Conservation (phyloP, 2,113 vertebrate genomes). For the Anarhynchus alexandrinus region DNA sequence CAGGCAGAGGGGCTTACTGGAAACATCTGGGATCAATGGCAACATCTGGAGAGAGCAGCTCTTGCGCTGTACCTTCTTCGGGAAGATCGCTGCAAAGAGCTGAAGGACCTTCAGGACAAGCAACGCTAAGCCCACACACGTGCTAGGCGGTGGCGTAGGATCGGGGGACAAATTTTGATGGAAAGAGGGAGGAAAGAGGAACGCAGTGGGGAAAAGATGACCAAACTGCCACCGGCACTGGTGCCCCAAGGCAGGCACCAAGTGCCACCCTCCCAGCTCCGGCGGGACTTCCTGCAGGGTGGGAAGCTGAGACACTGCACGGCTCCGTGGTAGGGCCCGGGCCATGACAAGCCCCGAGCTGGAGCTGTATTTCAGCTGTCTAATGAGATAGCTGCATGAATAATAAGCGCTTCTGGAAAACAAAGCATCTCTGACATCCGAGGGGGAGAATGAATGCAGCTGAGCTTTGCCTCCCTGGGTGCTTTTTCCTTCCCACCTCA, state of each 20-base stretch:
- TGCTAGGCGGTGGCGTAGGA: neutral
- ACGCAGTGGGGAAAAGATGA: accelerated
- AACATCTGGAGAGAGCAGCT: neutral
- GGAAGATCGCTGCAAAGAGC: neutral
- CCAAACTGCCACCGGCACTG: accelerated
- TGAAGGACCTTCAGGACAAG: neutral
- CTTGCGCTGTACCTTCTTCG: accelerated
- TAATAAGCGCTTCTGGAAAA: slow-evolving; percentile 36
- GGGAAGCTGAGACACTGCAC: neutral
- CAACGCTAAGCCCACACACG: neutral
- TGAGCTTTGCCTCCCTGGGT: neutral
- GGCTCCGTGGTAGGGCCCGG: accelerated
- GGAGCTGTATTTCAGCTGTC: slow-evolving; percentile 4
- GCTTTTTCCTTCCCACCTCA: neutral
- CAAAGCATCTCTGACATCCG: neutral
- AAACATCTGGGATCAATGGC: neutral
- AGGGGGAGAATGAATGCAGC: neutral
- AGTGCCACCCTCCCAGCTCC: neutral
- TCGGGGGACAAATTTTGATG: neutral
- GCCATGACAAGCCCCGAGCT: neutral
- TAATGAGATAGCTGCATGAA: neutral
- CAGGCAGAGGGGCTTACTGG: neutral
- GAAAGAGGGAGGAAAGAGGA: neutral
- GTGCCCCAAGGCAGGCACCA: neutral
- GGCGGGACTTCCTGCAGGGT: accelerated